Evolutionary conservation across 2,113 vertebrate species (phyloP).

Genomic region (Propithecus coquereli): DNA sequence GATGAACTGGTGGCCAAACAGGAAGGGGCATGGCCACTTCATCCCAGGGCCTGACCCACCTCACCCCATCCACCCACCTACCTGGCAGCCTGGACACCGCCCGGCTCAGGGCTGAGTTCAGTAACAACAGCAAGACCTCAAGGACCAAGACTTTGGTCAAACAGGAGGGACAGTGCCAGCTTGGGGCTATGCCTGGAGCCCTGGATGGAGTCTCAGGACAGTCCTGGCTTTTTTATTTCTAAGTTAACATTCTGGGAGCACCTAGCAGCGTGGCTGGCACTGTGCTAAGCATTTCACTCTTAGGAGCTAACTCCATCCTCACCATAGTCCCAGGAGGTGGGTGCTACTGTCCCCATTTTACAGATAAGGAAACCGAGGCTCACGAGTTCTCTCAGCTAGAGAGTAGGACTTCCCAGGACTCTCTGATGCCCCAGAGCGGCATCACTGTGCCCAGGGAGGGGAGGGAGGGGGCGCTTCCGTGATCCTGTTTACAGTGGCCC

Average conservation of each 20-base stretch:
- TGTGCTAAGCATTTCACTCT: not conserved
- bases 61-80: constrained; percentile 19
- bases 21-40: not conserved
- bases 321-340: not conserved
- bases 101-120: not conserved
- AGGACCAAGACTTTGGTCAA: not conserved
- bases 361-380: not conserved
- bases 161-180: not conserved
- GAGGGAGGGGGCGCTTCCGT: not conserved
- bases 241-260: not conserved
- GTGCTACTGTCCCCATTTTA: not conserved
- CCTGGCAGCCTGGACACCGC: not conserved
- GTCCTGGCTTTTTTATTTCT: not conserved
- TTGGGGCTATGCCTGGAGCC: not conserved
- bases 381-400: not conserved
- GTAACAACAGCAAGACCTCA: not conserved
- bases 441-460: not conserved
- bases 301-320: not conserved
- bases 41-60: not conserved
- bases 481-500: not conserved
- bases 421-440: not conserved
- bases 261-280: not conserved
- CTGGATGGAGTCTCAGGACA: not conserved
- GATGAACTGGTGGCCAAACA: constrained; percentile 24
- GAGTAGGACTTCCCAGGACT: not conserved